These are phyloP conservation scores for Epinotia brunnichana DNA, from an alignment of 2,888 invertebrate species.

Conservation along the genomic window DNA sequence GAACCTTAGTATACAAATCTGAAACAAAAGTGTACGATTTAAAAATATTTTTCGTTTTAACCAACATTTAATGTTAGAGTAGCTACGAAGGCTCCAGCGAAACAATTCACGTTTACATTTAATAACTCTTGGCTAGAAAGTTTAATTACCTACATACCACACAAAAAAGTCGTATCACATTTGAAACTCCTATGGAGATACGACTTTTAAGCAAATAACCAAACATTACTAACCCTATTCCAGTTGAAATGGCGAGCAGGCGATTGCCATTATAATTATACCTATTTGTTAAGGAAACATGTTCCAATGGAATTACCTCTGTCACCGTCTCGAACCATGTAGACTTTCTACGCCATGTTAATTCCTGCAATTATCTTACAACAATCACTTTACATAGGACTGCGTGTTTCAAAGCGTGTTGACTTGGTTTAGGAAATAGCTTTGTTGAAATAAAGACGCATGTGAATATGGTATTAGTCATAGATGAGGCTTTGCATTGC, in stretches of 20 bases:
- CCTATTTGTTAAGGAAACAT: constrained; percentile 38
- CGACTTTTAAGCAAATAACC: neutral
- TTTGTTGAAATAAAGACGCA: neutral
- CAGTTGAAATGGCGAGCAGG: constrained; percentile 21
- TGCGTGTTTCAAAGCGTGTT: constrained; percentile 26
- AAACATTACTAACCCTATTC: constrained; percentile 4
- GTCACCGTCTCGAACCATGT: constrained; percentile 21
- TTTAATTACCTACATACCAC: neutral
- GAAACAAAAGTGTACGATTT: too few species aligned
- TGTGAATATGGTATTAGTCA: neutral
- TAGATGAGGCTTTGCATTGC: neutral
- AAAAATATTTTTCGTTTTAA: neutral
- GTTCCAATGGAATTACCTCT: constrained; percentile 28
- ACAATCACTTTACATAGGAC: constrained; percentile 31
- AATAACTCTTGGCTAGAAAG: constrained; percentile 11
- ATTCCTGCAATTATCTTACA: constrained; percentile 40
- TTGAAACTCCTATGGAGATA: neutral
- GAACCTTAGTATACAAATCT: too few species aligned
- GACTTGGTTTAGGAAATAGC: constrained; percentile 1
- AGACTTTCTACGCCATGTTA: constrained; percentile 41
- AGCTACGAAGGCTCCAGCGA: neutral
- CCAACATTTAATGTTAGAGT: too few species aligned
- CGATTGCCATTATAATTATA: constrained; percentile 36
- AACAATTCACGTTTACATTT: neutral
- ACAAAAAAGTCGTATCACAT: neutral